Conservation (phyloP, 2,797 vertebrate species). For the Lemur catta region DNA sequence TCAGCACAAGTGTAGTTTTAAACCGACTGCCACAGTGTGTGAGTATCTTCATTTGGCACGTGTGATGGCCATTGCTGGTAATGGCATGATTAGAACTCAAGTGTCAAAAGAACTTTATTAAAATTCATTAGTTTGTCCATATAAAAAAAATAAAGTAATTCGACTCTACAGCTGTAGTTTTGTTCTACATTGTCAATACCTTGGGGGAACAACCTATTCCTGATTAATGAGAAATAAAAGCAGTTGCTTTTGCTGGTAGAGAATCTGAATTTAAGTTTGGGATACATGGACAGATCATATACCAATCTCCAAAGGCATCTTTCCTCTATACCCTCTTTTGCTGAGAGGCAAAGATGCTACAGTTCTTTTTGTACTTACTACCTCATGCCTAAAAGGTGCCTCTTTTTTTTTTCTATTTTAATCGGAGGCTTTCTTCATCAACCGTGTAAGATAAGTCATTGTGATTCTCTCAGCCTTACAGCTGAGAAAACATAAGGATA, state of each 20-base stretch:
- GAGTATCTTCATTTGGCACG: slow-evolving; percentile 42
- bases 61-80: not conserved
- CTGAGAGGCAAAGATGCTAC: not conserved
- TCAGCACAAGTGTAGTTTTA: slow-evolving; percentile 53
- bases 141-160: not conserved
- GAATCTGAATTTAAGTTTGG: not conserved
- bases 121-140: not conserved
- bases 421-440: not conserved
- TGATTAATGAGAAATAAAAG: slow-evolving; percentile 32
- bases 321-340: not conserved
- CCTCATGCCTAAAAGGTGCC: not conserved
- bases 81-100: not conserved
- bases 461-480: not conserved
- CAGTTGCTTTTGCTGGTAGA: not conserved
- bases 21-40: not conserved
- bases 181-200: not conserved
- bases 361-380: not conserved
- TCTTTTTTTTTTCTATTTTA: not conserved
- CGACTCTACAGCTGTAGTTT: not conserved
- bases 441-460: not conserved
- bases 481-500: not conserved
- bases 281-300: not conserved
- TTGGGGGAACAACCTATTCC: not conserved
- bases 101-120: slow-evolving; percentile 8
- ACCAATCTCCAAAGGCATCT: not conserved